phyloP scores from a whole-genome alignment of 2,888 invertebrate species.

The Epinotia bilunana region DNA sequence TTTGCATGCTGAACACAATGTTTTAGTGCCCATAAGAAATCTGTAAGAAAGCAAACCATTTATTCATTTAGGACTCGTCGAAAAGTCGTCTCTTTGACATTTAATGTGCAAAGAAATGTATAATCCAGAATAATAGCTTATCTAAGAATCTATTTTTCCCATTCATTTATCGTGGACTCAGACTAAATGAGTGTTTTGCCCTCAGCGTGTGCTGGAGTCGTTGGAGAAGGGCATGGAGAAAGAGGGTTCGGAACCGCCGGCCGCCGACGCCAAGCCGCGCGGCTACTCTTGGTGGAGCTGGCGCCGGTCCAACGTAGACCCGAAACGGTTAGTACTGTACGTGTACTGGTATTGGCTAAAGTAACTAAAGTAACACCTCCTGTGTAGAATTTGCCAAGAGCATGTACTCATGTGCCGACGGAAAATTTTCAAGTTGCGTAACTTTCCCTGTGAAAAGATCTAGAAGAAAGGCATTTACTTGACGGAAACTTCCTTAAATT shows the following conservation, averaged over 20 bases:
- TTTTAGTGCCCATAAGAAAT: too few species aligned
- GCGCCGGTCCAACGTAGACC: slow-evolving; percentile 82
- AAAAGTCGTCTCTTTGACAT: too few species aligned
- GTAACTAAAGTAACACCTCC: too few species aligned
- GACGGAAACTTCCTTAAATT: too few species aligned
- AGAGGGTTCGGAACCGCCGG: slow-evolving; percentile 55
- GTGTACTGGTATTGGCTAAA: background rate
- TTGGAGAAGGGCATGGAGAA: slow-evolving; percentile 73
- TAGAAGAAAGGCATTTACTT: too few species aligned
- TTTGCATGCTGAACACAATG: too few species aligned
- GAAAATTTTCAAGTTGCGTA: background rate
- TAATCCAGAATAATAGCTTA: too few species aligned
- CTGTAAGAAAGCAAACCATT: too few species aligned
- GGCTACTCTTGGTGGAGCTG: slow-evolving; percentile 88
- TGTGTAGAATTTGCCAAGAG: background rate
- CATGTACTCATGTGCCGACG: background rate
- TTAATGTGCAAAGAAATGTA: too few species aligned
- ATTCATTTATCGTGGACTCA: background rate
- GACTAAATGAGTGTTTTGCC: slow-evolving; percentile 14
- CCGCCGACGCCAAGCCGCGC: slow-evolving; percentile 72
- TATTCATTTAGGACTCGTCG: too few species aligned
- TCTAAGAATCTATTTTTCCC: too few species aligned
- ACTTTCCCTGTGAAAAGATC: too few species aligned
- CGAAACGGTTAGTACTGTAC: slow-evolving; percentile 61
- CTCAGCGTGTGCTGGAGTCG: slow-evolving; percentile 73